phyloP scores from a whole-genome alignment of 2,113 vertebrate species.

The Tretioscincus oriximinensis region DNA sequence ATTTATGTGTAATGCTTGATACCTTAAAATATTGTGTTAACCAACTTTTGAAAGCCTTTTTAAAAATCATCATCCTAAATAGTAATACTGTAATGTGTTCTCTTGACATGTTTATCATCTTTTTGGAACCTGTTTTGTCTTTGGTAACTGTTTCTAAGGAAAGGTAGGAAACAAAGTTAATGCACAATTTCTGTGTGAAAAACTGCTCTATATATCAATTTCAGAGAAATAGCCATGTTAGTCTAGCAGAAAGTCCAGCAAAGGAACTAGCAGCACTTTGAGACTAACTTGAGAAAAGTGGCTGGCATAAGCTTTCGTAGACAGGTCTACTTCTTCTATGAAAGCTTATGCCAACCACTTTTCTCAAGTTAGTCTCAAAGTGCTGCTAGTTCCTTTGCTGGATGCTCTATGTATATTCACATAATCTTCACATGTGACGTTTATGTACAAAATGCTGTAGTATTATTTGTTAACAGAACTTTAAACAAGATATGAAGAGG shows the following conservation, averaged over 20 bases:
- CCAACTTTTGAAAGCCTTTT: conserved; percentile 44
- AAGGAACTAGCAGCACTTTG: too few relatives aligned
- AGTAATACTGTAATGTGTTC: conserved; percentile 44
- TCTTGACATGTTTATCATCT: conserved; percentile 44
- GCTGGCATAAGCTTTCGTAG: too few relatives aligned
- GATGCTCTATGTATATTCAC: conserved; percentile 36
- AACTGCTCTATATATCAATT: conserved; percentile 39
- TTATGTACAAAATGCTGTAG: conserved; percentile 25
- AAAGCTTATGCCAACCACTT: too few relatives aligned
- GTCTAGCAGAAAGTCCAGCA: too few relatives aligned
- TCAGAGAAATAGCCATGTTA: too few relatives aligned
- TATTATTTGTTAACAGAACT: neutral
- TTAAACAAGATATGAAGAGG: too few relatives aligned
- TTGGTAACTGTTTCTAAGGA: conserved; percentile 40
- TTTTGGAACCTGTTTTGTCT: conserved; percentile 39
- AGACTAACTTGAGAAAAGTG: too few relatives aligned
- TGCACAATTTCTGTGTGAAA: conserved; percentile 46
- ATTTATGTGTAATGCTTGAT: conserved; percentile 39
- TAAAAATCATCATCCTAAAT: conserved; percentile 51
- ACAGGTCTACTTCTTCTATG: too few relatives aligned
- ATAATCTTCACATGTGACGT: conserved; percentile 27
- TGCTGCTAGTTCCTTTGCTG: too few relatives aligned
- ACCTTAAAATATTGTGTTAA: conserved; percentile 39
- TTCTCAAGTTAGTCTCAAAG: too few relatives aligned
- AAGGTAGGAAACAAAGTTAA: conserved; percentile 32